Percentiles rank a stretch among this genome's conserved stretches.
Evolutionary conservation across 2,113 vertebrate species (phyloP).

Genomic region (Eleginops maclovinus): DNA sequence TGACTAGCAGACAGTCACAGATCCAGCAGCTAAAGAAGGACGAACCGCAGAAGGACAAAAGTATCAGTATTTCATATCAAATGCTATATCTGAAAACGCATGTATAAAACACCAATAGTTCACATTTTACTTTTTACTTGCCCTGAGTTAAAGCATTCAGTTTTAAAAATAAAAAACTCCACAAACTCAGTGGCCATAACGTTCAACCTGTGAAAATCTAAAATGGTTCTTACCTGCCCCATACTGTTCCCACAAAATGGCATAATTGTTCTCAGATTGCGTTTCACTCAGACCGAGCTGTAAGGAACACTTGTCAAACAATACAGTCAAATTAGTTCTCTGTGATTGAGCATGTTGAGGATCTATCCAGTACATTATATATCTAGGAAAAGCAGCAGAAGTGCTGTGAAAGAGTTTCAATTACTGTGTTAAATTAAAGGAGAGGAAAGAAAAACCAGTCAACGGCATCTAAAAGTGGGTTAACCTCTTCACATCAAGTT

Average conservation of each 20-base stretch:
- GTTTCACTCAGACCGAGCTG: slow-evolving; percentile 82
- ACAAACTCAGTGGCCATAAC: slow-evolving; percentile 75
- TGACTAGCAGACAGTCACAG: slow-evolving; percentile 18
- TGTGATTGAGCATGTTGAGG: slow-evolving; percentile 85
- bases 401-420: slow-evolving; percentile 80
- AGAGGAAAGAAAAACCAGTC: slow-evolving; percentile 76
- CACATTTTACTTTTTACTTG: slow-evolving; percentile 30
- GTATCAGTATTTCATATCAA: not conserved
- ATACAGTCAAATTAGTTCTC: slow-evolving; percentile 86
- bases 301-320: slow-evolving; percentile 86
- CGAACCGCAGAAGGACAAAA: not conserved
- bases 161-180: slow-evolving; percentile 15
- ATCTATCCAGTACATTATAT: slow-evolving; percentile 84
- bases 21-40: slow-evolving; percentile 9
- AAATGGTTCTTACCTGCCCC: slow-evolving; percentile 82
- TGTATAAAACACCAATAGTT: not conserved
- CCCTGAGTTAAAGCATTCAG: slow-evolving; percentile 30
- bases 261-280: slow-evolving; percentile 87
- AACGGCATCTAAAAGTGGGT: slow-evolving; percentile 70
- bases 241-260: slow-evolving; percentile 84
- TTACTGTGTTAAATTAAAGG: slow-evolving; percentile 77
- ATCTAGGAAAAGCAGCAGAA: slow-evolving; percentile 83
- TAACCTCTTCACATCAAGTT: slow-evolving; percentile 79
- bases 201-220: slow-evolving; percentile 81
- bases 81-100: not conserved